A percentile compares a stretch with the other conserved stretches of the same genome.
phyloP scores from a whole-genome alignment of 2,113 vertebrate species.

The Gallinago undulata region DNA sequence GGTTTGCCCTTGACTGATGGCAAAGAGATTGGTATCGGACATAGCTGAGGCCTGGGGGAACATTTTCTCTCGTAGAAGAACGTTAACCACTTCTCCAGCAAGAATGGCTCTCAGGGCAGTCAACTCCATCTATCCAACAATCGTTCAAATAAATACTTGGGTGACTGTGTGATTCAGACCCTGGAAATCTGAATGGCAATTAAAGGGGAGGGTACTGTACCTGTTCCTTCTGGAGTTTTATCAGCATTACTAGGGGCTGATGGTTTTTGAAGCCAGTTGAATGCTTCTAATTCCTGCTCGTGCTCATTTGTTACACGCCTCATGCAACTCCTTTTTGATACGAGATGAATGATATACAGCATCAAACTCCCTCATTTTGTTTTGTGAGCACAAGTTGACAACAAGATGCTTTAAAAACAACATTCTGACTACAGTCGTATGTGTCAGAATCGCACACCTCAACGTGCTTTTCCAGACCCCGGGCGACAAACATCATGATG shows the following conservation, averaged over 20 bases:
- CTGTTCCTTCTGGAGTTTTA: background rate
- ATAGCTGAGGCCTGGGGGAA: background rate
- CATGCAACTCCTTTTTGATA: constrained; percentile 3
- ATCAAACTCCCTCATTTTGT: constrained; percentile 17
- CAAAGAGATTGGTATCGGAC: background rate
- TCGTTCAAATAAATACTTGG: background rate
- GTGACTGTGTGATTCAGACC: background rate
- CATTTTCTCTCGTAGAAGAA: background rate
- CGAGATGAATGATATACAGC: constrained; percentile 25
- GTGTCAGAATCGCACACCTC: constrained; percentile 7
- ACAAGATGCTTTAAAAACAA: background rate
- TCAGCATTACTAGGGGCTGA: background rate
- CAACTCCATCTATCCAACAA: background rate
- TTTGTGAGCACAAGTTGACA: constrained; percentile 26
- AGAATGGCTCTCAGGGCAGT: background rate
- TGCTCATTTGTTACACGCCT: background rate
- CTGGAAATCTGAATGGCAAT: background rate
- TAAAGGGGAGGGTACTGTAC: background rate
- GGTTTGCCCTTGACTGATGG: background rate
- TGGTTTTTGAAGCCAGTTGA: background rate
- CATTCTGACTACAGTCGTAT: constrained; percentile 21
- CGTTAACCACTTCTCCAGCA: background rate
- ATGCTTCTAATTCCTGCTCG: background rate
- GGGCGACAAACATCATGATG: background rate
- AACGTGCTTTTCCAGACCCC: constrained; percentile 20